Percentiles rank a stretch among this genome's conserved stretches.
Conservation (phyloP, 2,113 vertebrate genomes). For the Eonycteris spelaea region DNA sequence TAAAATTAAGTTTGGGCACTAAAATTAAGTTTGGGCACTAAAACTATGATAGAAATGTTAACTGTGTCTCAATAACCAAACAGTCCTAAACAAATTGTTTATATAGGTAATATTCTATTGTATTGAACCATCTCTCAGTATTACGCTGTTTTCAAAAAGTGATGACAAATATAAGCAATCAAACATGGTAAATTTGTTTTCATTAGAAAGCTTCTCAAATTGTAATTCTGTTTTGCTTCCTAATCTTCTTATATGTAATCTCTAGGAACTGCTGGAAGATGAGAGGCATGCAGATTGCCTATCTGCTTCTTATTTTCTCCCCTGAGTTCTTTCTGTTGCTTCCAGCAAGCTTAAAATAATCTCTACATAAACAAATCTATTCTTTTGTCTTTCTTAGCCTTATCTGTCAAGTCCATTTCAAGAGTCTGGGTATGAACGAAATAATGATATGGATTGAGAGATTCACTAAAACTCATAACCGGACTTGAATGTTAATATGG, state of each 20-base stretch:
- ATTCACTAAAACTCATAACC: slow-evolving; percentile 37
- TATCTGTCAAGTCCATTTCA: slow-evolving; percentile 77
- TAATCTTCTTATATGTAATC: slow-evolving; percentile 83
- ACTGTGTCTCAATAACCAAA: slow-evolving; percentile 45
- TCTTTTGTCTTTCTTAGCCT: slow-evolving; percentile 78
- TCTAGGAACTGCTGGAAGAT: slow-evolving; percentile 72
- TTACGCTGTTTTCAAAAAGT: slow-evolving; percentile 71
- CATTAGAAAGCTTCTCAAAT: slow-evolving; percentile 77
- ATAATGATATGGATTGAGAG: slow-evolving; percentile 69
- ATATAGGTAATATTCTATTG: slow-evolving; percentile 70
- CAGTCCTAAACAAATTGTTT: slow-evolving; percentile 61
- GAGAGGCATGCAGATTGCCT: slow-evolving; percentile 60
- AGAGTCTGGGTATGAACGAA: slow-evolving; percentile 68
- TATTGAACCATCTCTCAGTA: slow-evolving; percentile 68
- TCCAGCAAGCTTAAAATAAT: slow-evolving; percentile 80
- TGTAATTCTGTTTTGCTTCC: slow-evolving; percentile 71
- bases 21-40: background rate
- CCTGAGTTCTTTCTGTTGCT: slow-evolving; percentile 74
- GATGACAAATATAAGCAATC: slow-evolving; percentile 66
- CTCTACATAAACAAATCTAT: slow-evolving; percentile 80
- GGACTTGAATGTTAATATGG: slow-evolving; percentile 57
- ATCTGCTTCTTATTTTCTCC: slow-evolving; percentile 69
- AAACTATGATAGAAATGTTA: slow-evolving; percentile 6
- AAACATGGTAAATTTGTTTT: slow-evolving; percentile 77
- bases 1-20: background rate